Evolutionary conservation across 35 echinoderm and acorn worm genomes (phyloP).

Genomic region (Ophioderma brevispina): DNA sequence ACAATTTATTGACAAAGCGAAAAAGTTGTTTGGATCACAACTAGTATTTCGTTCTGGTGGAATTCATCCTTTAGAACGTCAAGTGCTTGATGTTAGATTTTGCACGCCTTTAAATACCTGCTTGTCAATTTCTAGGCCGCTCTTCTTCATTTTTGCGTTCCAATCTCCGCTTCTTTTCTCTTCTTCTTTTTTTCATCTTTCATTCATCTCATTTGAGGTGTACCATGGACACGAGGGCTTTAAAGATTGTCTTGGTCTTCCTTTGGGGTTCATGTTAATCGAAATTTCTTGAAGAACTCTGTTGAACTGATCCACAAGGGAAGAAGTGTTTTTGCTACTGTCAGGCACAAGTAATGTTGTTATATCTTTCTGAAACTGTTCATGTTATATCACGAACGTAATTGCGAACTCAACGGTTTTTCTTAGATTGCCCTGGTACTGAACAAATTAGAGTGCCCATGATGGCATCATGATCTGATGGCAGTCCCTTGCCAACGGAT

Average conservation of each 20-base stretch:
- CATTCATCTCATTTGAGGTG: not conserved
- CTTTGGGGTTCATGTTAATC: not conserved
- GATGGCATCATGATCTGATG: too few relatives aligned
- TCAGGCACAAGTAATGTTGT: too few relatives aligned
- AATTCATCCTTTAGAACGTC: not conserved
- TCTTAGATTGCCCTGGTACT: too few relatives aligned
- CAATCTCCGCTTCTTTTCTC: not conserved
- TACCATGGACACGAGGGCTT: not conserved
- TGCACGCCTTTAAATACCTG: constrained; percentile 15
- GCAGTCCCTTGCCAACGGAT: too few relatives aligned
- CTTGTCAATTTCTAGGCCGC: constrained; percentile 23
- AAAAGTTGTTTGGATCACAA: constrained; percentile 14
- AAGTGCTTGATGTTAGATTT: not conserved
- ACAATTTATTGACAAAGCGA: constrained; percentile 19
- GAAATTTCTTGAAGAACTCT: too few relatives aligned
- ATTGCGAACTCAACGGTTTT: too few relatives aligned
- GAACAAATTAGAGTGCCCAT: too few relatives aligned
- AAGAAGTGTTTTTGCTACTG: too few relatives aligned
- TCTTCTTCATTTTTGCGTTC: constrained; percentile 14
- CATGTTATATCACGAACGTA: too few relatives aligned
- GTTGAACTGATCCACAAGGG: too few relatives aligned
- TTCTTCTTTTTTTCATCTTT: too few relatives aligned
- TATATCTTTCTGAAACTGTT: too few relatives aligned
- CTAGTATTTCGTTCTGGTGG: not conserved
- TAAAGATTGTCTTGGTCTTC: not conserved